A percentile compares a stretch with the other conserved stretches of the same genome.
Conservation (phyloP, 2,888 invertebrate species). For the Brenthis hecate region DNA sequence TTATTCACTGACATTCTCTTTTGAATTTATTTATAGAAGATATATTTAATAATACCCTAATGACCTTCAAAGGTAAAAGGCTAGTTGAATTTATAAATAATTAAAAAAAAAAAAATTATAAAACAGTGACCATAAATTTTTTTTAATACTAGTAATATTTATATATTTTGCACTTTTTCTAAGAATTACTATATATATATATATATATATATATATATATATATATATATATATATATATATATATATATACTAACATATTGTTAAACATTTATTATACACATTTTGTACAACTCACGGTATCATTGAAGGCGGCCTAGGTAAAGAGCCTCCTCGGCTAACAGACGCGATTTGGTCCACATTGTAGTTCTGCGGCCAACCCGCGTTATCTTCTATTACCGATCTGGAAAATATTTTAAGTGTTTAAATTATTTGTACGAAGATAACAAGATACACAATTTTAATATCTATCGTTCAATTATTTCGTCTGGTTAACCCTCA, state of each 20-base stretch:
- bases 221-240: too few species aligned
- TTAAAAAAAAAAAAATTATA: not conserved
- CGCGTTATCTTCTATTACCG: conserved; percentile 82
- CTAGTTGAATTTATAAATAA: not conserved
- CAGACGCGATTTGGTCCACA: conserved; percentile 79
- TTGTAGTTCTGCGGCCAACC: conserved; percentile 79
- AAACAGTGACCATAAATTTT: too few species aligned
- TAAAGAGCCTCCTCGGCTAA: conserved; percentile 74
- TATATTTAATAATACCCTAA: not conserved
- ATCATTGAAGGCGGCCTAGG: conserved; percentile 77
- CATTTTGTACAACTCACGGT: conserved; percentile 62
- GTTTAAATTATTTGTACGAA: too few species aligned
- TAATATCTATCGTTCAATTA: too few species aligned
- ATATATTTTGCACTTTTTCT: too few species aligned
- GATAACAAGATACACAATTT: too few species aligned
- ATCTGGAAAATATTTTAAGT: conserved; percentile 58
- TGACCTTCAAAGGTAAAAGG: conserved; percentile 13
- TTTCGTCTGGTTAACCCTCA: too few species aligned
- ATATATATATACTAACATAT: not conserved
- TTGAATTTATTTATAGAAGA: not conserved
- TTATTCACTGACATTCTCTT: conserved; percentile 12
- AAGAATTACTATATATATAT: too few species aligned
- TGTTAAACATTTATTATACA: not conserved
- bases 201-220: too few species aligned
- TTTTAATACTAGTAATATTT: too few species aligned